Conservation (phyloP, 2,113 vertebrate species). For the Amia ocellicauda region DNA sequence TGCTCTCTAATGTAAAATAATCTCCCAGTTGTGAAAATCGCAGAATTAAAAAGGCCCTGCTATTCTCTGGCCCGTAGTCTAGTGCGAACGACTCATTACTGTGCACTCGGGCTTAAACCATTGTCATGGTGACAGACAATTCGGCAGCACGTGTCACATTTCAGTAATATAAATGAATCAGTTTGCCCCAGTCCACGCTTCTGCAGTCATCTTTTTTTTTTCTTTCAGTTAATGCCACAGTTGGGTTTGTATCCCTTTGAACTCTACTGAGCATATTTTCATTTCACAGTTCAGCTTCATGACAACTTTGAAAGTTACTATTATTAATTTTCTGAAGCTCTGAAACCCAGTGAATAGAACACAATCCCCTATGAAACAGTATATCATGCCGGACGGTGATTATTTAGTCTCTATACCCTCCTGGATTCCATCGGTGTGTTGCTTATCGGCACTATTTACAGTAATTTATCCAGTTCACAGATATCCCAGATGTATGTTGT, state of each 20-base stretch:
- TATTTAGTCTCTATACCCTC: too few species aligned
- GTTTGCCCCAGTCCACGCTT: not conserved
- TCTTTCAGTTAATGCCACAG: not conserved
- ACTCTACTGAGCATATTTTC: not conserved
- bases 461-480: too few species aligned
- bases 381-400: too few species aligned
- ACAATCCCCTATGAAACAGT: too few species aligned
- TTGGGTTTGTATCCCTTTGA: not conserved
- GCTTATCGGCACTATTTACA: too few species aligned
- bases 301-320: not conserved
- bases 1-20: not conserved
- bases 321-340: not conserved
- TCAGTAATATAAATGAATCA: not conserved
- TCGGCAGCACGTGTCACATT: not conserved
- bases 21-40: not conserved
- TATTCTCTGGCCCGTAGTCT: constrained; percentile 14
- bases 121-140: constrained; percentile 32
- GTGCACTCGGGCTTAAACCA: constrained; percentile 23
- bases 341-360: not conserved
- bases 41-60: not conserved
- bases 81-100: constrained; percentile 22
- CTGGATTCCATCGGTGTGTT: too few species aligned
- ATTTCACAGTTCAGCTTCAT: not conserved
- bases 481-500: too few species aligned
- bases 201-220: not conserved